These are phyloP conservation scores for Otocyon megalotis DNA, from an alignment of 2,113 vertebrate genomes.

Conservation along the genomic window DNA sequence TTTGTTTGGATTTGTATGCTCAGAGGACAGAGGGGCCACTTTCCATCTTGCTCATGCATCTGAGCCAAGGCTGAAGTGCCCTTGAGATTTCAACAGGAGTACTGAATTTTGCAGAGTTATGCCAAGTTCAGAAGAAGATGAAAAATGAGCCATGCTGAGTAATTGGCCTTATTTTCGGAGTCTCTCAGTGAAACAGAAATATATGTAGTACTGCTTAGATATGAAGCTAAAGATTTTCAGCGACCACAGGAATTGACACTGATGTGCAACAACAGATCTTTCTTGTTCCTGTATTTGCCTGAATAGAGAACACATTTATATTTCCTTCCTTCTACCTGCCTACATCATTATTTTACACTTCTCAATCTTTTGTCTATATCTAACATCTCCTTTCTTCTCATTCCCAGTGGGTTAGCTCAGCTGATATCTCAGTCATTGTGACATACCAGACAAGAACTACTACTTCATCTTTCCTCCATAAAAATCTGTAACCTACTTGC, in stretches of 20 bases:
- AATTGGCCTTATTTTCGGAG: neutral
- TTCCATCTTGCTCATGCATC: neutral
- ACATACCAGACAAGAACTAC: neutral
- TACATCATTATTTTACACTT: neutral
- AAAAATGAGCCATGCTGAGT: neutral
- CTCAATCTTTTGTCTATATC: neutral
- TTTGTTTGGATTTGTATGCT: conserved; percentile 12
- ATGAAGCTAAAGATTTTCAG: neutral
- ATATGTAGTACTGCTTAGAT: neutral
- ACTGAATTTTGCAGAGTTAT: conserved; percentile 26
- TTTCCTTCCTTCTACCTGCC: neutral
- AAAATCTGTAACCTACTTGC: neutral
- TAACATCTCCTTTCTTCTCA: neutral
- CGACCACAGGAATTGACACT: neutral
- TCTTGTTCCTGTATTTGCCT: neutral
- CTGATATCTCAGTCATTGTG: neutral
- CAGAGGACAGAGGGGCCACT: neutral
- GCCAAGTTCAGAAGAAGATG: conserved; percentile 22
- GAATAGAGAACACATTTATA: neutral
- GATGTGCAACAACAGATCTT: neutral
- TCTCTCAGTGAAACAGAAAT: neutral
- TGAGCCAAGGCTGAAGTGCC: neutral
- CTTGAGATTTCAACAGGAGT: conserved; percentile 20
- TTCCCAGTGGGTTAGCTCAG: neutral
- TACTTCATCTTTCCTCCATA: neutral